Evolutionary conservation across 2,113 vertebrate species (phyloP).

Genomic region (Oreamnos americanus): DNA sequence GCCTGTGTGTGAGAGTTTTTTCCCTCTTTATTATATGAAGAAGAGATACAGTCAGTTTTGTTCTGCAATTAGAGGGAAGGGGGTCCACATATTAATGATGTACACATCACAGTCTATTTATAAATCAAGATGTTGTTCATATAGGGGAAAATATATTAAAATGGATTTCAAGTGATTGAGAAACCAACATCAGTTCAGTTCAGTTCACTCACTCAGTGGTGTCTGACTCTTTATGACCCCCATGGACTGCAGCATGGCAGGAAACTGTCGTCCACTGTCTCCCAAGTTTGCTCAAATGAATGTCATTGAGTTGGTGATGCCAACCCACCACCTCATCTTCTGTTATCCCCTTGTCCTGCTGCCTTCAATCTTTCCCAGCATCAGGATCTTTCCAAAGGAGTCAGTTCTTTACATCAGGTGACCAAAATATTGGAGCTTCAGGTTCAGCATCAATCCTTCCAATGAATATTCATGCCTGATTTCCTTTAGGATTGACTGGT

Average conservation of each 20-base stretch:
- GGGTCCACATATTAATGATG: accelerated
- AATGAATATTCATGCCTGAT: background rate
- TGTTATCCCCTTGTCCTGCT: background rate
- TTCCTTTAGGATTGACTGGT: background rate
- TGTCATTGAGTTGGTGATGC: background rate
- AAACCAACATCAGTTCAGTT: background rate
- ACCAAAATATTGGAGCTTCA: background rate
- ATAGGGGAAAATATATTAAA: background rate
- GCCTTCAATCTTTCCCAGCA: background rate
- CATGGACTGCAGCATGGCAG: background rate
- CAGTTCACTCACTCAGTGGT: background rate
- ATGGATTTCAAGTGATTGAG: background rate
- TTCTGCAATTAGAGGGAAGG: background rate
- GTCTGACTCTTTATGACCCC: background rate
- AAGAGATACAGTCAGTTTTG: background rate
- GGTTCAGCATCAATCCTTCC: background rate
- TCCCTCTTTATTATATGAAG: background rate
- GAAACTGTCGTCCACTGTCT: background rate
- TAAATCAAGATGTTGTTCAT: background rate
- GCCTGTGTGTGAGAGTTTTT: background rate
- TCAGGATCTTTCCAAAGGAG: background rate
- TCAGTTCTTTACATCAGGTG: background rate
- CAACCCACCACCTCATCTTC: background rate
- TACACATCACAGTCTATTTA: background rate
- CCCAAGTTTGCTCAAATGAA: background rate